Base-by-base conservation (phyloP, 2,113 vertebrate species). In the Orientallactaga bullata region DNA sequence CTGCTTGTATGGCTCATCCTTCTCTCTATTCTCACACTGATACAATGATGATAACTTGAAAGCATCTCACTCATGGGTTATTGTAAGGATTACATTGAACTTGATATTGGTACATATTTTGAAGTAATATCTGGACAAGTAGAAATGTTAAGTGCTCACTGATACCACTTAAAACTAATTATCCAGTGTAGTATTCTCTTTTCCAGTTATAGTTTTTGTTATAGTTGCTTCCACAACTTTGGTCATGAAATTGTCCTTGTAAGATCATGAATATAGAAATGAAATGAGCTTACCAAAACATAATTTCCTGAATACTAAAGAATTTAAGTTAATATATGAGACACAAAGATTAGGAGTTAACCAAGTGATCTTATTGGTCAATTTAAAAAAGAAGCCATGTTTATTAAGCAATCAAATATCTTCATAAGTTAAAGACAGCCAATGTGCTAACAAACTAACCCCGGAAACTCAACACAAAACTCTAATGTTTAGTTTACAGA, bases 301-400 rank as follows among this genome's bases (percentile, higher is more conserved):
- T 39, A 42, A 79, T 92, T 17, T 81, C 20, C 42, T 86, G 55
- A 80, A 30, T 47, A 55, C 71, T 93, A 61, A 80, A 55, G 55
- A 55, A 55, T 55, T 68, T 74, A 88, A 84, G 3, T 68, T 37
- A 35, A 30, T 81, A 73, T 32, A 73, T 92, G 7, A 77, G 71
- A 88, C 60, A 82, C 39, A 51, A 24, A 24, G 55, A 71, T 55
- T 83, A 58, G 30, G 12, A 11, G 9, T 68, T 92, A 78, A 91
- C 2, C 32, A 88, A 78, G 90, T 88, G 18, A 68, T 68, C 58
- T 65, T 30, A 28, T n/a, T 88, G 85, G 82, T 79, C 55, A n/a
- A 94, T 47, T 65, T 86, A 84, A 92, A 93, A 30, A 84, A 5
- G 21, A 84, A 5, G 21, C 61, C 82, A 84, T 89, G 69, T 71